Conservation (phyloP, 1,140 invertebrate species). For the Aphaenogaster floridana region DNA sequence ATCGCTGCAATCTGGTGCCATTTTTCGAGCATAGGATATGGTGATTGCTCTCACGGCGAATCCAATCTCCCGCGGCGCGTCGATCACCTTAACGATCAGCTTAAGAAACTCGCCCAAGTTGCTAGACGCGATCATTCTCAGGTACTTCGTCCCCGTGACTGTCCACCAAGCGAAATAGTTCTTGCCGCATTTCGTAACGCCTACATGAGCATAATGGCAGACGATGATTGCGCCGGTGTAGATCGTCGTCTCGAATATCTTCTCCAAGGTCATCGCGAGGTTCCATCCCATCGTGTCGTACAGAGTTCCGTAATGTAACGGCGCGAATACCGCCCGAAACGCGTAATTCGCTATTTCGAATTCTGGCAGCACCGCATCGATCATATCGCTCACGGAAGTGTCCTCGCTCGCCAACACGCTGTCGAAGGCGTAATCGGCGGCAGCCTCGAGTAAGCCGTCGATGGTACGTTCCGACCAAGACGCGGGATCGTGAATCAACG, state of each 20-base stretch:
- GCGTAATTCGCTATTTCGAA: constrained; percentile 84
- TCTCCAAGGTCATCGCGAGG: constrained; percentile 79
- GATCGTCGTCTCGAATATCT: constrained; percentile 78
- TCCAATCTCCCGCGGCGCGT: constrained; percentile 53
- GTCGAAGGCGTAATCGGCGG: constrained; percentile 77
- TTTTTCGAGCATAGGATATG: constrained; percentile 82
- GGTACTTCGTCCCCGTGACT: constrained; percentile 73
- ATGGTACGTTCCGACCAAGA: constrained; percentile 80
- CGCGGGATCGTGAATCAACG: constrained; percentile 82
- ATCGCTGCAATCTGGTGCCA: constrained; percentile 80
- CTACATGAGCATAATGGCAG: constrained; percentile 79
- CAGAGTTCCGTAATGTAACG: constrained; percentile 79
- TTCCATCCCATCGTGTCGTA: constrained; percentile 79
- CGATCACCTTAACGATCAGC: constrained; percentile 79
- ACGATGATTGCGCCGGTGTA: constrained; percentile 82
- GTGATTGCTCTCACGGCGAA: constrained; percentile 79
- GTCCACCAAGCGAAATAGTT: constrained; percentile 84
- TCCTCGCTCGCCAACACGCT: constrained; percentile 77
- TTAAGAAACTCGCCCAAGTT: constrained; percentile 80
- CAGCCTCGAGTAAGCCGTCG: constrained; percentile 79
- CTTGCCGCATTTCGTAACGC: constrained; percentile 75
- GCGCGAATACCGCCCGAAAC: constrained; percentile 81
- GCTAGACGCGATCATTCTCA: constrained; percentile 79
- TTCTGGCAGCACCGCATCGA: constrained; percentile 75
- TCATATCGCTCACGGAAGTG: constrained; percentile 70